Evolutionary conservation across 2,113 vertebrate genomes (phyloP).

Genomic region (Sula dactylatra): DNA sequence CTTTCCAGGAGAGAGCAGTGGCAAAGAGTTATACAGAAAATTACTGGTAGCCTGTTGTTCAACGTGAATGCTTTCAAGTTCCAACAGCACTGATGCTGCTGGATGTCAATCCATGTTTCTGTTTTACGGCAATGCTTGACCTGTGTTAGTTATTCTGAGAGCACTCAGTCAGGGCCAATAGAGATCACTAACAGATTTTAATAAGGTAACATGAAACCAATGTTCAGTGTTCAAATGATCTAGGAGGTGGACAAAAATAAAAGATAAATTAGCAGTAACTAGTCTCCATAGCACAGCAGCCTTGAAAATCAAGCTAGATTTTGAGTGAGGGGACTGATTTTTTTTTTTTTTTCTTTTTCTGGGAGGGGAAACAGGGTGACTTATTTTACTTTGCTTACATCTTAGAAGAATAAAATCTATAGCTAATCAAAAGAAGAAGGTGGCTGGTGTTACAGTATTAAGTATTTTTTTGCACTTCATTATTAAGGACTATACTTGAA

Average conservation of each 20-base stretch:
- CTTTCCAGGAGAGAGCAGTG: background rate
- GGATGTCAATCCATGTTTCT: background rate
- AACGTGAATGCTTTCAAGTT: background rate
- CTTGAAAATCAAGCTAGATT: background rate
- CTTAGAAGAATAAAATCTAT: background rate
- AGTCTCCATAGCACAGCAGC: background rate
- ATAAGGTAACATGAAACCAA: background rate
- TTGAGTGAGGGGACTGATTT: background rate
- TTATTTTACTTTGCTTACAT: background rate
- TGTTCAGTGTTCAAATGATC: background rate
- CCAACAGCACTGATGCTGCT: background rate
- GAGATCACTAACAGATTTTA: background rate
- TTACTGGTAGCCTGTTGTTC: background rate
- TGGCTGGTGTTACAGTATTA: background rate
- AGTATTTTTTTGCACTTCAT: background rate
- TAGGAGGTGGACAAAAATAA: background rate
- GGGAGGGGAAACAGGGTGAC: too few species aligned
- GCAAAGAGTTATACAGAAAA: background rate
- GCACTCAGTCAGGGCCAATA: background rate
- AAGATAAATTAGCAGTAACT: background rate
- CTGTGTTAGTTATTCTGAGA: background rate
- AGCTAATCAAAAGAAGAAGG: background rate
- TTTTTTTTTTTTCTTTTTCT: too few species aligned
- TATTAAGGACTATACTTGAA: background rate
- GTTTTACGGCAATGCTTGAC: background rate